Evolutionary conservation across 2,797 vertebrate genomes (phyloP), one percentile per base, ranked within the genome.

Genomic region (Scolopax bukidnonensis): DNA sequence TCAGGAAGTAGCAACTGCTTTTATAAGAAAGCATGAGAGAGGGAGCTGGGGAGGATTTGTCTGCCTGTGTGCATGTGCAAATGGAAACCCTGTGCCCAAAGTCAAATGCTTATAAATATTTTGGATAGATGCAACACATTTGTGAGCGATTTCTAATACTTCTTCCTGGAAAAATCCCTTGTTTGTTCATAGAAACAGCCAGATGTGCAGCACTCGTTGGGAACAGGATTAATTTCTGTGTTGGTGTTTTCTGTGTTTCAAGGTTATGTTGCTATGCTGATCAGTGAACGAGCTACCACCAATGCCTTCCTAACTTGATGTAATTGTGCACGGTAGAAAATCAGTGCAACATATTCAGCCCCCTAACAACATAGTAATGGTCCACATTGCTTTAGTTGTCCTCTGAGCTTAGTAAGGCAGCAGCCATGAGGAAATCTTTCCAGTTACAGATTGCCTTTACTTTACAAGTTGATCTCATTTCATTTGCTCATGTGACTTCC

Each of bases 391-490:
- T 95, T 90, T 65, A 95, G 70, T 48, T 94, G 70, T 87, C 91
- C 91, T 94, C 84, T 75, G 96, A 95, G 96, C 59, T 61, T 40
- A 65, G 45, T 4, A 68, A 80, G 4, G 15, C 90, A 83, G 86
- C 90, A 65, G 86, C 92, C 95, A 57, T 85, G 93, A 95, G 81
- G 92, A 96, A 96, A 94, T 43, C 84, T 96, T 97, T 96, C 95
- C 96, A 96, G 91, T 90, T 90, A 54, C 87, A 90, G 64, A 50
- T 74, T 89, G 93, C 83, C 83, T 93, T 78, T 9, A 0, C 94
- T 95, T 95, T 90, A 93, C 86, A 95, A 95, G 86, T 92, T 95
- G 95, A 95, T 93, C 91, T 95, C 90, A 95, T 97, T 96, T 93
- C 84, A 89, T 89, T 92, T 85, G 75, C 86, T 87, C 96, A 96